Evolutionary conservation across 2,797 vertebrate genomes (phyloP), one percentile per base, ranked within the genome.

Genomic region (Crax fasciolata): DNA sequence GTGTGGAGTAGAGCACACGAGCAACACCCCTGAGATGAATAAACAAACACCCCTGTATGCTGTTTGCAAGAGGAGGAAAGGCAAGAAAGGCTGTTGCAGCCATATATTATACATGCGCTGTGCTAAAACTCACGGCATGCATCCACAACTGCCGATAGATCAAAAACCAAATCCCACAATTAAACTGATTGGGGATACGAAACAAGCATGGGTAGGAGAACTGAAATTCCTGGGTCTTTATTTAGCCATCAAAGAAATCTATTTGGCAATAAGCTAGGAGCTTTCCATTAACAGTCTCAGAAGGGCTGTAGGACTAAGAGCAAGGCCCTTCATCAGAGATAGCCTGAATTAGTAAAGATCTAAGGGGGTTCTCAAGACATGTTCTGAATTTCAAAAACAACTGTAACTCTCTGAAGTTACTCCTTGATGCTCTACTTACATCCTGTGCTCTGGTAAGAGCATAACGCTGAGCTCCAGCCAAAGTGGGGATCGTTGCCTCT

Each of bases 161-260:
- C 44, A 84, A 91, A 83, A 92, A 49, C 38, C 3, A 88, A 85
- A 65, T 75, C 30, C 51, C 71, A 55, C 66, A n/a, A 54, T 46
- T 77, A 76, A 59, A 87, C 65, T 90, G 79, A 68, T 51, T 62
- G 51, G 35, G 58, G 62, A 95, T 92, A 91, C 44, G 35, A 86
- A 87, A 85, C 81, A 93, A 89, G 54, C 18, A 58, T 27, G 62
- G 11, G 19, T 25, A 66, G 39, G 51, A 79, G 76, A 93, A 78
- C 58, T 73, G 35, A 84, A 91, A 81, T 21, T 90, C 70, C 43
- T 66, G 39, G 20, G 7, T 93, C 12, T 87, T 92, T 92, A 74
- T 89, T 87, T 86, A 94, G 79, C 48, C 73, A 84, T 88, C 79
- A 96, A 89, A 94, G 62, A 72, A 87, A 89, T 81, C 70, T 91